These are phyloP conservation scores for Aleiodes testaceus DNA, from an alignment of 2,888 invertebrate genomes.

Conservation along the genomic window DNA sequence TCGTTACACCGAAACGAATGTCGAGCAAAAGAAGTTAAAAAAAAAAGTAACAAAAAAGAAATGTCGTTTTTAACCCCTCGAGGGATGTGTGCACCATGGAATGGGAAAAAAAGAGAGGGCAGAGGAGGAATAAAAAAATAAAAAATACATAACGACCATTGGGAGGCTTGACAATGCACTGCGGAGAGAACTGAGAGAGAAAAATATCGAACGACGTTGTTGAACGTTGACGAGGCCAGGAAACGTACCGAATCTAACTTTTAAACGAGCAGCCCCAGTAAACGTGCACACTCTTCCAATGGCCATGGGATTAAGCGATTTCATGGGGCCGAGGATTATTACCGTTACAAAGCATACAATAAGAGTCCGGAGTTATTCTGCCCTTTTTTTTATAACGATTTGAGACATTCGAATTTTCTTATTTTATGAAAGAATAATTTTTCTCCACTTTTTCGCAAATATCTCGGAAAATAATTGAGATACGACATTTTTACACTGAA, in stretches of 20 bases:
- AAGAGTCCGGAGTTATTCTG: not conserved
- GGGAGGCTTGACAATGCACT: slow-evolving; percentile 42
- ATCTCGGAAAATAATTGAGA: no score
- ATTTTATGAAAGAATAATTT: no score
- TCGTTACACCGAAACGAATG: slow-evolving; percentile 6
- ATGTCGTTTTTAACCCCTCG: slow-evolving; percentile 17
- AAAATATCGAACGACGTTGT: slow-evolving; percentile 67
- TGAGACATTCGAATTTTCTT: no score
- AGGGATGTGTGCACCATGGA: slow-evolving; percentile 8
- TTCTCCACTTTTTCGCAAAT: no score
- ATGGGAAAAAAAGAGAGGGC: slow-evolving; percentile 13
- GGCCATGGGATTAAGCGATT: slow-evolving; percentile 41
- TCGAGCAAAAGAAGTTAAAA: slow-evolving; percentile 18
- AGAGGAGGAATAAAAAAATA: not conserved
- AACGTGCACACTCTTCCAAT: slow-evolving; percentile 24
- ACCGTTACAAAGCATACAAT: slow-evolving; percentile 36
- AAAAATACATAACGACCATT: slow-evolving; percentile 26
- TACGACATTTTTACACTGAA: no score
- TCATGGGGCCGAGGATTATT: slow-evolving; percentile 39
- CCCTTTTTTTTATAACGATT: slow-evolving; percentile 33
- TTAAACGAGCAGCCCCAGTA: slow-evolving; percentile 35
- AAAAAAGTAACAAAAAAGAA: slow-evolving; percentile 10
- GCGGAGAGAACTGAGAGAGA: slow-evolving; percentile 61
- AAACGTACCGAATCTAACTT: slow-evolving; percentile 48
- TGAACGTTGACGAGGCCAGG: slow-evolving; percentile 39